Percentiles rank a stretch among this genome's conserved stretches.
Evolutionary conservation across 23 tunicate genomes (phyloP).

Genomic region (Aplidium turbinatum): DNA sequence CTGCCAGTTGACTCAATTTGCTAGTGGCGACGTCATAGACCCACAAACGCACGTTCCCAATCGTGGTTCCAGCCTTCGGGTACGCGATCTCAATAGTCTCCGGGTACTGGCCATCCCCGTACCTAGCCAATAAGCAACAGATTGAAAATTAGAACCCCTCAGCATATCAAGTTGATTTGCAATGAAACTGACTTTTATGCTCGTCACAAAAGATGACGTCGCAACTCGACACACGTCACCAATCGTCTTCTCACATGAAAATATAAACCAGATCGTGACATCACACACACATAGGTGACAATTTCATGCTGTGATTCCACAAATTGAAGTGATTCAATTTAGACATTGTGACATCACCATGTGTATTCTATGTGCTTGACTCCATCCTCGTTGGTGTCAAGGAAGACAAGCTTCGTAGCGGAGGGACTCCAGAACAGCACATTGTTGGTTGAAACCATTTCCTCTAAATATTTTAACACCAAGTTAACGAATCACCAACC

Average conservation of each 20-base stretch:
- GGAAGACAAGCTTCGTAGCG: constrained; percentile 45
- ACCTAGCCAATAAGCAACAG: constrained; percentile 51
- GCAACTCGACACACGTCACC: too few species aligned
- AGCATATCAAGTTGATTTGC: too few species aligned
- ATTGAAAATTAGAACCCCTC: too few species aligned
- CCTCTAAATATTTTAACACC: constrained; percentile 60
- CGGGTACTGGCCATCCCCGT: constrained; percentile 83
- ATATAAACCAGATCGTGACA: too few species aligned
- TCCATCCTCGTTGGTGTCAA: constrained; percentile 56
- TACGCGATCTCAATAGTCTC: constrained; percentile 89
- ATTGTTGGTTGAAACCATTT: constrained; percentile 72
- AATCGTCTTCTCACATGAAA: too few species aligned
- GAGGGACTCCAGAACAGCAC: constrained; percentile 87
- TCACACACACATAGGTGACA: too few species aligned
- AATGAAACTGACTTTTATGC: too few species aligned
- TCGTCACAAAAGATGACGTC: too few species aligned
- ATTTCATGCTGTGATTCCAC: too few species aligned
- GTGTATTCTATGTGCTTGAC: constrained; percentile 70
- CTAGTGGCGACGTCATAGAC: constrained; percentile 44
- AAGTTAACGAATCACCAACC: neutral
- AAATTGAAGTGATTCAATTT: too few species aligned
- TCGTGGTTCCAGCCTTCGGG: constrained; percentile 93
- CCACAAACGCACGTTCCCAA: constrained; percentile 55
- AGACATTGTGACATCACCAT: constrained; percentile 81
- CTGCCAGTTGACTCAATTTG: neutral